Percentiles rank a stretch among this genome's conserved stretches.
phyloP scores from a whole-genome alignment of 2,797 vertebrate species.

The Poecilia gillii region DNA sequence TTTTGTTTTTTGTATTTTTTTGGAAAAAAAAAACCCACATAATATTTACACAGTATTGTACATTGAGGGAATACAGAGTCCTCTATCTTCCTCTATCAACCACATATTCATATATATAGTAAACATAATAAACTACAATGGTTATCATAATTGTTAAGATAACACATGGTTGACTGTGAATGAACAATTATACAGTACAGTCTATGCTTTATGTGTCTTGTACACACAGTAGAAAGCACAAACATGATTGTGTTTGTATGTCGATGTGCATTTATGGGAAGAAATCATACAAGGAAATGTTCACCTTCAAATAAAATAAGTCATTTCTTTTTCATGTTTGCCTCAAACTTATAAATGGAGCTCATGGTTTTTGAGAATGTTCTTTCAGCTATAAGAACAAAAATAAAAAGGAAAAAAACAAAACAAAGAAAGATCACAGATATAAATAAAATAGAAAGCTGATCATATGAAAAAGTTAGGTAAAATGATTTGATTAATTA shows the following conservation, averaged over 20 bases:
- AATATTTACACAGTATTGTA: slow-evolving; percentile 92
- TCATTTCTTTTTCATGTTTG: too few species aligned
- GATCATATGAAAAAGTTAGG: not conserved
- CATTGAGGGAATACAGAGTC: slow-evolving; percentile 73
- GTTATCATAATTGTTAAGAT: slow-evolving; percentile 63
- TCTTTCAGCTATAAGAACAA: slow-evolving; percentile 2
- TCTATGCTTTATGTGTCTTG: slow-evolving; percentile 77
- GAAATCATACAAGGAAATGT: slow-evolving; percentile 11
- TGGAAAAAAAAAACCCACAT: slow-evolving; percentile 31
- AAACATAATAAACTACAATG: slow-evolving; percentile 69
- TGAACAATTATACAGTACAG: slow-evolving; percentile 74
- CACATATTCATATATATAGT: slow-evolving; percentile 55
- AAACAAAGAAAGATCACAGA: not conserved
- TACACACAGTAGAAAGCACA: slow-evolving; percentile 84
- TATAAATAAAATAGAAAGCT: not conserved
- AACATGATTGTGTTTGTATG: slow-evolving; percentile 55
- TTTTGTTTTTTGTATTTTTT: slow-evolving; percentile 54
- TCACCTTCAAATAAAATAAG: not conserved
- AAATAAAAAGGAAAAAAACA: not conserved
- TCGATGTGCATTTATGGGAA: slow-evolving; percentile 8
- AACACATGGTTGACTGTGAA: slow-evolving; percentile 71
- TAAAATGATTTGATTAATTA: not conserved
- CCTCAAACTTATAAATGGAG: not conserved
- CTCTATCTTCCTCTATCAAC: slow-evolving; percentile 59
- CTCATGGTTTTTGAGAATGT: not conserved